Conservation (phyloP, 2,888 invertebrate species). For the Pomacea canaliculata region DNA sequence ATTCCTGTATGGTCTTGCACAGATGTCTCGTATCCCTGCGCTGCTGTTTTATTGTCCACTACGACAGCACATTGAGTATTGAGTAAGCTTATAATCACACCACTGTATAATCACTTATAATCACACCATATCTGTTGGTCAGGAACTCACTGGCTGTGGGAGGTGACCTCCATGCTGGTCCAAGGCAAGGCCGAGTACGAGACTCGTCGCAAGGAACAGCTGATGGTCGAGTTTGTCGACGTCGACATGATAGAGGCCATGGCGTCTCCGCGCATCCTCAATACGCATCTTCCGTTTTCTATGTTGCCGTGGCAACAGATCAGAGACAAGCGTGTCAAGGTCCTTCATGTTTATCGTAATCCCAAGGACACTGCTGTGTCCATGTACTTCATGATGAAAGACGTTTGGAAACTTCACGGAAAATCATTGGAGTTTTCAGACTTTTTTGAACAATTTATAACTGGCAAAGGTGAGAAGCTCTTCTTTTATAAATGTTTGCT, state of each 20-base stretch:
- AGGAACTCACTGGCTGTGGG: slow-evolving; percentile 30
- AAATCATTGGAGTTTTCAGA: too few species aligned
- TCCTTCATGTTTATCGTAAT: slow-evolving; percentile 25
- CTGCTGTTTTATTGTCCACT: too few species aligned
- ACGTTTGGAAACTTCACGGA: too few species aligned
- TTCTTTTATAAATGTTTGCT: too few species aligned
- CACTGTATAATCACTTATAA: too few species aligned
- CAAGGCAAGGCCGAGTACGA: slow-evolving; percentile 8
- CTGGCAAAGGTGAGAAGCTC: too few species aligned
- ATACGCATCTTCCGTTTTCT: slow-evolving; percentile 18
- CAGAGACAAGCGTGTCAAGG: slow-evolving; percentile 21
- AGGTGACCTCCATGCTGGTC: slow-evolving; percentile 19
- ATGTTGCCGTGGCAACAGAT: slow-evolving; percentile 17
- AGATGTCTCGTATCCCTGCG: too few species aligned
- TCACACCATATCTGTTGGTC: not conserved
- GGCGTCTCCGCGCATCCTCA: slow-evolving; percentile 23
- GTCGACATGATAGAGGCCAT: not conserved
- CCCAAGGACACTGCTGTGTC: slow-evolving; percentile 29
- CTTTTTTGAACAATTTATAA: too few species aligned
- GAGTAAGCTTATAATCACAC: too few species aligned
- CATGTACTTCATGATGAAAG: not conserved
- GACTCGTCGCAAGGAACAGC: not conserved
- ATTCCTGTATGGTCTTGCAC: too few species aligned
- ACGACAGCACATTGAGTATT: too few species aligned
- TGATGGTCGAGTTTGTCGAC: slow-evolving; percentile 18